Conservation (phyloP, 2,888 invertebrate genomes). For the Xestia sexstrigata region DNA sequence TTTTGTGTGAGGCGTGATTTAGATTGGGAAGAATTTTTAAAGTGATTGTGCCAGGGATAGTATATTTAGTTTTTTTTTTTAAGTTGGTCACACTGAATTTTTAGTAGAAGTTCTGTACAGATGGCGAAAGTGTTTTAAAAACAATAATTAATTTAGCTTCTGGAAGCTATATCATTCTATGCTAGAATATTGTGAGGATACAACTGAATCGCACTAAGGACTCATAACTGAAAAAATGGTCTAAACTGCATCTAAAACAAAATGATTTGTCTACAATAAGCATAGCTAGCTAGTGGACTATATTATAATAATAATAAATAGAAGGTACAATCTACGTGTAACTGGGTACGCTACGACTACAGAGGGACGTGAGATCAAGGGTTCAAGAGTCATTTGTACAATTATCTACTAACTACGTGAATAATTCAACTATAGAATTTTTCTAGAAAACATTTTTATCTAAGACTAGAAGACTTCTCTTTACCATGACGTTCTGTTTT, state of each 20-base stretch:
- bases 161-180: conserved; percentile 17
- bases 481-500: conserved; percentile 37
- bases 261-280: conserved; percentile 49
- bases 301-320: conserved; percentile 64
- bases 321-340: conserved; percentile 70
- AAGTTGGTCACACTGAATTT: conserved; percentile 48
- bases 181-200: conserved; percentile 5
- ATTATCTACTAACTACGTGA: conserved; percentile 79
- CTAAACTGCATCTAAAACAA: conserved; percentile 45
- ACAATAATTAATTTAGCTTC: neutral
- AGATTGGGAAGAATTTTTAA: conserved; percentile 26
- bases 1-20: conserved; percentile 76
- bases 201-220: conserved; percentile 31
- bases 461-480: conserved; percentile 71
- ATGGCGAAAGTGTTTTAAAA: conserved; percentile 11
- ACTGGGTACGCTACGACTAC: conserved; percentile 80
- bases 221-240: conserved; percentile 27
- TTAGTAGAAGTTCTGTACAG: conserved; percentile 39
- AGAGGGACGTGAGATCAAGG: conserved; percentile 89
- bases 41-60: conserved; percentile 47
- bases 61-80: conserved; percentile 34
- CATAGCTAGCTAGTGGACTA: conserved; percentile 58
- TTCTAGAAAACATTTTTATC: conserved; percentile 77
- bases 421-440: conserved; percentile 79
- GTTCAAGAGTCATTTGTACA: conserved; percentile 86